A percentile compares a stretch with the other conserved stretches of the same genome.
Evolutionary conservation across 1,140 invertebrate species (phyloP).

Genomic region (Bombus terrestris): DNA sequence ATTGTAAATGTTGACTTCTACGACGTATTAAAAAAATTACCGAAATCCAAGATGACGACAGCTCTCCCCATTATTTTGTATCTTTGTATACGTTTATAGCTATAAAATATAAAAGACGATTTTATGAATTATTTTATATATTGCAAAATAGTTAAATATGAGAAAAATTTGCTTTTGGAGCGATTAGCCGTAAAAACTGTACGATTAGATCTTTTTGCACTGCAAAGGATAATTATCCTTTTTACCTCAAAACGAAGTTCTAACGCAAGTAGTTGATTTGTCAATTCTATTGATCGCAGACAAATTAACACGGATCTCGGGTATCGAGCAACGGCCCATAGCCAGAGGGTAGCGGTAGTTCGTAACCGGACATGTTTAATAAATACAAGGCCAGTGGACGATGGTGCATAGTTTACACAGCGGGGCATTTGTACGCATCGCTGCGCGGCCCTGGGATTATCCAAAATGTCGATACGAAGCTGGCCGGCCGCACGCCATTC

Average conservation of each 20-base stretch:
- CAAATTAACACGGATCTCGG: background rate
- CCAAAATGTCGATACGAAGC: conserved; percentile 68
- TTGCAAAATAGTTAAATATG: too few relatives aligned
- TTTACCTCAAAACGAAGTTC: background rate
- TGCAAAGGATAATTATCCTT: background rate
- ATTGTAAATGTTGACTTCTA: too few relatives aligned
- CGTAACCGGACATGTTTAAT: conserved; percentile 64
- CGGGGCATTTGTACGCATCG: conserved; percentile 72
- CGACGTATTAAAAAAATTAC: too few relatives aligned
- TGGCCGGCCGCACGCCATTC: conserved; percentile 52
- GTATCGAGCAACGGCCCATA: background rate
- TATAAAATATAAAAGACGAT: background rate
- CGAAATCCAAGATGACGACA: too few relatives aligned
- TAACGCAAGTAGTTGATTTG: background rate
- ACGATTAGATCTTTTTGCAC: background rate
- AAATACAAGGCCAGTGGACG: conserved; percentile 65
- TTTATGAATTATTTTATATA: background rate
- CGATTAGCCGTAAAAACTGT: background rate
- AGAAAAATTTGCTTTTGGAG: background rate
- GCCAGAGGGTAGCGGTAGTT: background rate
- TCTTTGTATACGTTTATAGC: too few relatives aligned
- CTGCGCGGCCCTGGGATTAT: conserved; percentile 61
- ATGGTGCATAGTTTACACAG: conserved; percentile 70
- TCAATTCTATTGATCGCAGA: background rate
- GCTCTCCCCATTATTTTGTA: too few relatives aligned